Evolutionary conservation across 2,113 vertebrate species (phyloP), one percentile per base, ranked within the genome.

Genomic region (Lonchura striata): DNA sequence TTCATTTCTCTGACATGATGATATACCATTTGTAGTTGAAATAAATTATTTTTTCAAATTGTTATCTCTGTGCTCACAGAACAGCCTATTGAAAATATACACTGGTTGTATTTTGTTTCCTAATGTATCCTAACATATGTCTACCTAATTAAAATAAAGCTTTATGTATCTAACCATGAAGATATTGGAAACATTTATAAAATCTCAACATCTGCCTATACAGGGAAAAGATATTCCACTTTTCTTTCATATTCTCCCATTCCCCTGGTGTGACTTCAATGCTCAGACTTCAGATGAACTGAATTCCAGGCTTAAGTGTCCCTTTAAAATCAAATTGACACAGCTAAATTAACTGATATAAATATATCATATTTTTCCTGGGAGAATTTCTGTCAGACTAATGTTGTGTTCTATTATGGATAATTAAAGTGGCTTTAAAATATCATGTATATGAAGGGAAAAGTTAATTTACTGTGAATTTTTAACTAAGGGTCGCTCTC

Each of bases 401-500:
- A 65, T 77, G 27, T 33, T 76, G 57, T 71, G 27, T 77, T 82
- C 66, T 50, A 82, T 88, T 92, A 85, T 18, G 19, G 75, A 69
- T 72, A 94, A 91, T 89, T 92, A 89, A 94, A 91, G 50, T 47
- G 22, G 15, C 16, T 79, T 3, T 77, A 69, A 92, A 92, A 82
- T 61, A 92, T 19, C 5, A 59, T 46, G 76, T 82, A n/a, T 91
- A 79, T 75, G 77, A 74, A 82, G 50, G 39, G 50, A 70, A 79
- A 96, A 76, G 20, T 79, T 84, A 89, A 91, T 92, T 89, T 85
- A 65, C 70, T 82, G n/a, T 77, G 86, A 85, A 85, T 71, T 85
- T 95, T 95, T 85, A 94, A 91, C 54, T 65, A 89, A 82, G 50
- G 49, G 84, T 82, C 0, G 1, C 13, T 59, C 71, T 90, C 75